Evolutionary conservation across 2,888 invertebrate genomes (phyloP), one percentile per base, ranked within the genome.

Genomic region (Amphipyra tragopoginis): DNA sequence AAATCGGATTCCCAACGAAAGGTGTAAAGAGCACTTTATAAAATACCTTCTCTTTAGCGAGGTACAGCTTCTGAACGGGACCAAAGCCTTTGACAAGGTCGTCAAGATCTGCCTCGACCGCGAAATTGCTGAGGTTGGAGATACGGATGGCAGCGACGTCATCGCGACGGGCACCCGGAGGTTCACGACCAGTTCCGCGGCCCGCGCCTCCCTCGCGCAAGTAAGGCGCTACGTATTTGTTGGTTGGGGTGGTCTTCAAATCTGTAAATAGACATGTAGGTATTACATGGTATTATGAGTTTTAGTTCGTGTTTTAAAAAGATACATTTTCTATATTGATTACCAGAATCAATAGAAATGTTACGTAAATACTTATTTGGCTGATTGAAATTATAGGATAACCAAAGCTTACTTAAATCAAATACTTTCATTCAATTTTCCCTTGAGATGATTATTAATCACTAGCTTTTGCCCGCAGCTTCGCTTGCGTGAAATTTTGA

Each of bases 71-170:
- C 81, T 97, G 97, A 68, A 99, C 97, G 1, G 97, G 97, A 2
- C 99, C 99, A 87, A 99, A 99, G 43, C 97, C 97, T 86, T 98
- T 97, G 57, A 99, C 99, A 59, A 99, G 95, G 79, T 99, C 99
- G 84, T 99, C 99, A 75, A 99, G 96, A 95, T 99, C 99, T 10
- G 97, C 96, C 88, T 99, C 99, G 2, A 97, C 97, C 54, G 99
- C 99, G 71, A 98, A 99, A 90, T 99, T 99, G 3, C 99, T 99
- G 50, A 99, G 95, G 93, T 99, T 99, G 10, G 99, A 99, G 72
- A 99, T 99, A 77, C 99, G 97, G 79, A 99, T 98, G 11, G 99
- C 99, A 2, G 98, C 97, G 2, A 97, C 96, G 81, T 98, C 98
- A 77, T 98, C 98, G 15, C 97, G 96, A 49, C 97, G 96, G 88